These are phyloP conservation scores for Toxostoma redivivum DNA, from an alignment of 2,113 vertebrate species.

Conservation along the genomic window DNA sequence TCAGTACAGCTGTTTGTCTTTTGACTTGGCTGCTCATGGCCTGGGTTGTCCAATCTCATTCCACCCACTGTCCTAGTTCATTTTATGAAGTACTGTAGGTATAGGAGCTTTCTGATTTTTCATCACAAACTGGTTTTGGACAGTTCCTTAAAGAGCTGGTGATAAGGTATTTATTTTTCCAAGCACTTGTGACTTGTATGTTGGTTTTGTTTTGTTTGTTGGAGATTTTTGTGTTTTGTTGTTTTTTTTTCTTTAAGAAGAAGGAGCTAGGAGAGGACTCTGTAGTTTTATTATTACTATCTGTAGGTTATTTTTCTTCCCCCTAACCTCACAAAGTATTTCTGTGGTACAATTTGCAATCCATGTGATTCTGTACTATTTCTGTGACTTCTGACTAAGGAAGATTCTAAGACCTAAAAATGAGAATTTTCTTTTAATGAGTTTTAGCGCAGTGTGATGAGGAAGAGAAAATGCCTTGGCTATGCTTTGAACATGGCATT, in stretches of 20 bases:
- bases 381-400: background rate
- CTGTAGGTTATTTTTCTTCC: background rate
- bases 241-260: background rate
- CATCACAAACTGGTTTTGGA: background rate
- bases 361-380: background rate
- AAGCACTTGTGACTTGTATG: background rate
- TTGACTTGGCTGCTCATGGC: background rate
- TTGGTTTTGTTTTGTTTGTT: background rate
- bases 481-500: background rate
- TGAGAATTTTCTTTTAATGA: background rate
- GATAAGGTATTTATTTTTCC: background rate
- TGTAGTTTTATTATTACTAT: background rate
- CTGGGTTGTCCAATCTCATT: background rate
- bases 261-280: background rate
- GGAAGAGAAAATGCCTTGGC: background rate
- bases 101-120: background rate
- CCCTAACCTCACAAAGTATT: background rate
- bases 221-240: accelerated
- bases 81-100: background rate
- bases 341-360: background rate
- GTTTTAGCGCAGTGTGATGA: background rate
- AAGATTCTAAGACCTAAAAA: background rate
- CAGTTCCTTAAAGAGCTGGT: background rate
- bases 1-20: slow-evolving; percentile 17
- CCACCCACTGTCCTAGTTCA: background rate